Base-by-base conservation (phyloP, 2,888 invertebrate genomes). In the Latrodectus hesperus region DNA sequence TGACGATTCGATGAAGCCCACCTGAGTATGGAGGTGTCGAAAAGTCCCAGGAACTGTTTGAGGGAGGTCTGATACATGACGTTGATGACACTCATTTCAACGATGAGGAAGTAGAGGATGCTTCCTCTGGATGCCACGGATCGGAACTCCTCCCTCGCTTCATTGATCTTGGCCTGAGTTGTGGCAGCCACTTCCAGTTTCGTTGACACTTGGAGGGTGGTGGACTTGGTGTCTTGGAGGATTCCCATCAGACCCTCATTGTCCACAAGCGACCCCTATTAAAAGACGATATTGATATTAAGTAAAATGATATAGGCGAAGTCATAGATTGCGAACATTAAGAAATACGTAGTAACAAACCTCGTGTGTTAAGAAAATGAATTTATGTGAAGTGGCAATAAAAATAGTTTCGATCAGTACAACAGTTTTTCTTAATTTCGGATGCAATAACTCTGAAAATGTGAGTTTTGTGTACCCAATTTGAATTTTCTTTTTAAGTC, bases 61-160 rank as follows among this genome's bases (percentile, higher is more conserved):
- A 99, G 93, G 0, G 98, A 97, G 90, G 98, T 98, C 92, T 99
- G 99, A 92, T 99, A 99, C 98, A 99, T 99, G 11, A 95, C 94
- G 91, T 98, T 98, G 0, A 99, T 98, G 91, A 97, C 96, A 91
- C 97, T 97, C 98, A 99, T 98, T 93, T 99, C 98, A 0, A 98
- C 98, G 89, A 99, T 98, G 67, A 99, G 93, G 92, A 99, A 99
- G 92, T 99, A 99, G 1, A 99, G 93, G 84, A 98, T 98, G 0
- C 98, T 98, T 17, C 98, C 98, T 90, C 98, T 94, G 0, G 96
- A 96, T 4, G 99, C 99, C 0, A 99, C 98, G 0, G 98, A 97
- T 90, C 98, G 94, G 92, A 98, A 99, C 92, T 99, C 98, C 93
- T 99, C 98, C 84, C 99, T 94, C 0, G 98, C 98, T 84, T 96